Percentiles rank a stretch among this genome's conserved stretches.
These are phyloP conservation scores for Paguma larvata DNA, from an alignment of 2,797 vertebrate genomes.

Conservation along the genomic window DNA sequence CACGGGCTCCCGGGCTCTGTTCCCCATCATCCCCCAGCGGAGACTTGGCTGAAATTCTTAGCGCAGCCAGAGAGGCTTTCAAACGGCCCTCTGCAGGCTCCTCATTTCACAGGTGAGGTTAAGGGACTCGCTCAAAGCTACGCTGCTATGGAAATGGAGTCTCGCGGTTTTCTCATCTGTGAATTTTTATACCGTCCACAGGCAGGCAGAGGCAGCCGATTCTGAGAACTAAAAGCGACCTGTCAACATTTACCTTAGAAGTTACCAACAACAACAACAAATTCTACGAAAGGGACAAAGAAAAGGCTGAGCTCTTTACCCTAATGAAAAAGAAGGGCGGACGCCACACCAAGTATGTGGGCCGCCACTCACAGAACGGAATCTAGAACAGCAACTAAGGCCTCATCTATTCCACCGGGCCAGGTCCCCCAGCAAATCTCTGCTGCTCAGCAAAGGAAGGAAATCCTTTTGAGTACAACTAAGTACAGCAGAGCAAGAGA, in stretches of 20 bases:
- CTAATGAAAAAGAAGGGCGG: slow-evolving; percentile 4
- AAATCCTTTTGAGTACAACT: background rate
- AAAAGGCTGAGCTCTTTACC: background rate
- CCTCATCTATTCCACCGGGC: background rate
- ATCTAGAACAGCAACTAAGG: background rate
- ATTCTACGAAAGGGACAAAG: background rate
- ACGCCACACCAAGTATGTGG: background rate
- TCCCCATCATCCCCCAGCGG: background rate
- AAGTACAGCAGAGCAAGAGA: background rate
- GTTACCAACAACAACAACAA: background rate
- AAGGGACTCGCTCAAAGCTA: background rate
- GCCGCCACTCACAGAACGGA: background rate
- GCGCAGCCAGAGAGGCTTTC: background rate
- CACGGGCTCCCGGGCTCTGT: background rate
- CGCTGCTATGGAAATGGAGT: background rate
- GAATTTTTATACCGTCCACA: background rate
- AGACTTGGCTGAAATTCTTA: background rate
- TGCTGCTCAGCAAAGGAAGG: background rate
- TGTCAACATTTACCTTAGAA: slow-evolving; percentile 33
- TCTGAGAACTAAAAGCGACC: slow-evolving; percentile 10
- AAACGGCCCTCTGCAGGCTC: background rate
- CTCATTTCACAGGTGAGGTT: background rate
- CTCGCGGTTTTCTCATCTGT: background rate
- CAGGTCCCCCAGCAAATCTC: background rate
- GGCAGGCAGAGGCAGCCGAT: background rate